Percentiles rank a stretch among this genome's conserved stretches.
Evolutionary conservation across 2,797 vertebrate genomes (phyloP).

Genomic region (Notolabrus celidotus): DNA sequence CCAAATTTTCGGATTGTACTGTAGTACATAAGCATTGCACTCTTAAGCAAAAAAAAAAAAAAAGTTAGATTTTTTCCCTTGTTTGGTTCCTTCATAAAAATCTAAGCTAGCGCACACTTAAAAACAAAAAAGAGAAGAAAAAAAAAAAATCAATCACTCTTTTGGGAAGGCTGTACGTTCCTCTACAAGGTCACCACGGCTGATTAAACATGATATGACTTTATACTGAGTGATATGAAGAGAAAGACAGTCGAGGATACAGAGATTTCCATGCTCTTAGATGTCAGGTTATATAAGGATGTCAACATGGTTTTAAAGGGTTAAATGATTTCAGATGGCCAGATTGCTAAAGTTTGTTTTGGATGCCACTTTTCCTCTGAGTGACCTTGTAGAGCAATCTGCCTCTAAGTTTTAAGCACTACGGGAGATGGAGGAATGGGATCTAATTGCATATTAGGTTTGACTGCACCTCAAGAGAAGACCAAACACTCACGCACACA

Average conservation of each 20-base stretch:
- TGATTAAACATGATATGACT: constrained; percentile 72
- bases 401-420: constrained; percentile 78
- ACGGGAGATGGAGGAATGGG: constrained; percentile 84
- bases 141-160: constrained; percentile 74
- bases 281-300: constrained; percentile 69
- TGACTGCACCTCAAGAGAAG: constrained; percentile 87
- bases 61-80: constrained; percentile 73
- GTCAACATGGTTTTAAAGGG: constrained; percentile 81
- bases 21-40: constrained; percentile 84
- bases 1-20: constrained; percentile 80
- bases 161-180: constrained; percentile 78
- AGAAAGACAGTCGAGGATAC: constrained; percentile 59
- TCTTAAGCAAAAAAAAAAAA: constrained; percentile 71
- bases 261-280: constrained; percentile 72
- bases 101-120: constrained; percentile 73
- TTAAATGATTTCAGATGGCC: constrained; percentile 77
- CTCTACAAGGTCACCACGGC: constrained; percentile 82
- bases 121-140: constrained; percentile 32
- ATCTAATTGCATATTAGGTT: constrained; percentile 87
- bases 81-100: constrained; percentile 85
- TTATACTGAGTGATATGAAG: constrained; percentile 73
- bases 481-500: constrained; percentile 79
- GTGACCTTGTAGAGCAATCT: constrained; percentile 82
- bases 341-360: constrained; percentile 70
- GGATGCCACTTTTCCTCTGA: constrained; percentile 59